A percentile compares a stretch with the other conserved stretches of the same genome.
phyloP scores from a whole-genome alignment of 2,888 invertebrate genomes.

The Thera obeliscata region DNA sequence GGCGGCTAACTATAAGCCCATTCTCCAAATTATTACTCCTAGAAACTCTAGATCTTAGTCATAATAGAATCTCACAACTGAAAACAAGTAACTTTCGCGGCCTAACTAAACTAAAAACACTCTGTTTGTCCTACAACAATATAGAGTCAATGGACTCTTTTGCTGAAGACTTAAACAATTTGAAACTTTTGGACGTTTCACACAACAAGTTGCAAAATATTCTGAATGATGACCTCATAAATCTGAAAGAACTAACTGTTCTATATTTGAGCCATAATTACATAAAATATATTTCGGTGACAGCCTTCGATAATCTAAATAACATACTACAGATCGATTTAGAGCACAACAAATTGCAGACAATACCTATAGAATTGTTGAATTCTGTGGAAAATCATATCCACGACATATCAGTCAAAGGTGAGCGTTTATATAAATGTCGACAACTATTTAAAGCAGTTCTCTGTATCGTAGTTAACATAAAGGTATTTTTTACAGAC shows the following conservation, averaged over 20 bases:
- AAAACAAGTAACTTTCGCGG: constrained; percentile 94
- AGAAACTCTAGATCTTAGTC: constrained; percentile 91
- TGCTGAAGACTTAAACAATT: constrained; percentile 88
- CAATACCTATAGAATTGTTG: constrained; percentile 90
- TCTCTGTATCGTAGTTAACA: neutral
- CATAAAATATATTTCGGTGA: constrained; percentile 91
- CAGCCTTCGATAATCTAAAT: constrained; percentile 91
- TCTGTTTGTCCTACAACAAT: constrained; percentile 94
- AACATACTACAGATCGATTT: constrained; percentile 91
- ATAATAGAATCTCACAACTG: constrained; percentile 91
- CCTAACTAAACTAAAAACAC: constrained; percentile 88
- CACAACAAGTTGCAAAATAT: constrained; percentile 92
- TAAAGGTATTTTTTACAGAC: constrained; percentile 80
- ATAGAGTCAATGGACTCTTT: constrained; percentile 93
- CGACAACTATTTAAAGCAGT: neutral
- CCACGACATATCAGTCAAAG: constrained; percentile 91
- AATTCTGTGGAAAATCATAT: constrained; percentile 93
- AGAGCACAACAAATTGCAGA: constrained; percentile 92
- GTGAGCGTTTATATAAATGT: constrained; percentile 71
- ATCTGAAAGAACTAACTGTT: constrained; percentile 91
- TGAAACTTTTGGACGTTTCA: constrained; percentile 92
- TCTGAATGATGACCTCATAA: constrained; percentile 90
- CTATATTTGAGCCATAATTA: constrained; percentile 92
- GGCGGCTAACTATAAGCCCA: constrained; percentile 92
- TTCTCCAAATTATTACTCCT: constrained; percentile 90